These are phyloP conservation scores for Theocolax elegans DNA, from an alignment of 1,140 invertebrate species.

Conservation along the genomic window DNA sequence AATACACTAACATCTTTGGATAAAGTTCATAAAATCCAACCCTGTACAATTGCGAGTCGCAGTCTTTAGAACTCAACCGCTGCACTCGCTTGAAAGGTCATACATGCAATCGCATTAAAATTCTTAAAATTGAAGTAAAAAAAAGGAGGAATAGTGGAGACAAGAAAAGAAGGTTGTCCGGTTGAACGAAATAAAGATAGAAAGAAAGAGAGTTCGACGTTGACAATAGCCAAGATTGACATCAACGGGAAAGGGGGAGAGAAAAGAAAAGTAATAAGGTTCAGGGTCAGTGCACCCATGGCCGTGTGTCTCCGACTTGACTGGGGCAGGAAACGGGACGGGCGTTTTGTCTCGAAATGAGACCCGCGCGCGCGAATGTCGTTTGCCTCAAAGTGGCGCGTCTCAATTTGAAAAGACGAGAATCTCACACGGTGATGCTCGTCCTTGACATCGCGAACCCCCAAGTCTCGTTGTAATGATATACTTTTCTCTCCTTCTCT, in stretches of 20 bases:
- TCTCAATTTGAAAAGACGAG: constrained; percentile 17
- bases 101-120: too few species aligned
- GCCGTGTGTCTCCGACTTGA: background rate
- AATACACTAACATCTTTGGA: too few species aligned
- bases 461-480: constrained; percentile 5
- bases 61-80: too few species aligned
- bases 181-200: background rate
- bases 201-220: constrained; percentile 4
- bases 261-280: constrained; percentile 26
- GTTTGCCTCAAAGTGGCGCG: constrained; percentile 10
- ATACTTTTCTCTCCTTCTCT: constrained; percentile 1
- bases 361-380: background rate
- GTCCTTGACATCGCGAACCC: constrained; percentile 10
- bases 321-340: constrained; percentile 19
- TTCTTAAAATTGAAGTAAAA: too few species aligned
- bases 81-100: too few species aligned
- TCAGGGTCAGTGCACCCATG: constrained; percentile 24
- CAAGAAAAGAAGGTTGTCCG: background rate
- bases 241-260: background rate
- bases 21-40: too few species aligned
- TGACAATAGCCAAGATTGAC: constrained; percentile 20
- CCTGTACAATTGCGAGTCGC: too few species aligned
- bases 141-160: background rate
- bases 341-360: constrained; percentile 12
- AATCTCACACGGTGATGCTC: background rate